Evolutionary conservation across 53 echinoderm and acorn worm genomes (phyloP).

Genomic region (Echinometra lucunter): DNA sequence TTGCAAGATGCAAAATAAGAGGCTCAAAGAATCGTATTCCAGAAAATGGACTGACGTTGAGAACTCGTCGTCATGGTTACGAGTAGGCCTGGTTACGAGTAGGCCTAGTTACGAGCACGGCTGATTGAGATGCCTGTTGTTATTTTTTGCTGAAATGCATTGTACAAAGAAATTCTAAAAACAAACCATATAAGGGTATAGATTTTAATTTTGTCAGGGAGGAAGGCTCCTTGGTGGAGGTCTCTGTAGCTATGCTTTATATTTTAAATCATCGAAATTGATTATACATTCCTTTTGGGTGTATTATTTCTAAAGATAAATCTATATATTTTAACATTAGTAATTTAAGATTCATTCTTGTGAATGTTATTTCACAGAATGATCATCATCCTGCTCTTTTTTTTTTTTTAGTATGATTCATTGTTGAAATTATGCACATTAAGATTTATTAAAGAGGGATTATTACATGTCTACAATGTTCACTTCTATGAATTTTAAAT

Average conservation of each 20-base stretch:
- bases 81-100: background rate
- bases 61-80: slow-evolving; percentile 39
- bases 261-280: too few relatives aligned
- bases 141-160: background rate
- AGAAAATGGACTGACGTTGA: background rate
- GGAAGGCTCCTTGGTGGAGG: background rate
- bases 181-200: background rate
- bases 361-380: too few relatives aligned
- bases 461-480: background rate
- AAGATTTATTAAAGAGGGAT: background rate
- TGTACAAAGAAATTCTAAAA: background rate
- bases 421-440: background rate
- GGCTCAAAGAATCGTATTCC: background rate
- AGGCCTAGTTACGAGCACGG: background rate
- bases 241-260: too few relatives aligned
- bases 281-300: too few relatives aligned
- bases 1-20: background rate
- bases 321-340: too few relatives aligned
- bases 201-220: background rate
- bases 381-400: background rate
- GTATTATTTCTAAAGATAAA: too few relatives aligned
- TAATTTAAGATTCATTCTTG: too few relatives aligned
- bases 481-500: background rate
- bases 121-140: slow-evolving; percentile 21
- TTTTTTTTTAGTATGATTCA: background rate